Base-by-base conservation (phyloP, 2,888 invertebrate species). In the Aphodius granarius region DNA sequence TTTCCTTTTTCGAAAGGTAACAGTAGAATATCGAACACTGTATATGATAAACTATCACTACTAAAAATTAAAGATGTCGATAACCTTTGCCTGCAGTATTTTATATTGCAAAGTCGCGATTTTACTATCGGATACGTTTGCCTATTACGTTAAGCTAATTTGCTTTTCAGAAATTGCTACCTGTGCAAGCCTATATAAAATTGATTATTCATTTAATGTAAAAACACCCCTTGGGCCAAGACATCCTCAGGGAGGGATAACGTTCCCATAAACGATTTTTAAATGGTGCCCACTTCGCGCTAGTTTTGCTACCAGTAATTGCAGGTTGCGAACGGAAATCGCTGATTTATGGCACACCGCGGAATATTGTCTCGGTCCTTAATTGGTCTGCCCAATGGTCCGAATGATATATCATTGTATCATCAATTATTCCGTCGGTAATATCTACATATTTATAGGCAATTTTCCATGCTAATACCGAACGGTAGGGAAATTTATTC, bases 291-390 rank as follows among this genome's bases (percentile, higher is more conserved):
- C 68, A 68, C 13, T 43, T 43, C 43, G 43, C 43, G 21, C 68
- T 68, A 68, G 19, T 68, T 68, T 20, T 68, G 68, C 68, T 43
- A 68, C 22, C 22, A 18, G 23, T 74, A 74, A 74, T 74, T 63
- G 68, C 63, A 74, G 18, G 71, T 43, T 75, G 43, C 71, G 18
- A 75, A 22, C 71, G 75, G 75, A 75, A 75, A 75, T 71, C 21
- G 71, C 64, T 75, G 71, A 75, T 75, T 75, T 75, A 75, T 75
- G 65, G 71, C 71, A 22, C 71, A n/a, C 22, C 19, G 71, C 71
- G 70, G 71, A 75, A 75, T 75, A 75, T 71, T 75, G 75, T 75
- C 68, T 71, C 64, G 65, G 23, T 19, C 75, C 63, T 71, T 74
- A 74, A 74, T 74, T 74, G 74, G 74, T 62, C 71, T 74, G 43